Conservation (phyloP, 64 coral and sea anemone species). For the Porites lutea region DNA sequence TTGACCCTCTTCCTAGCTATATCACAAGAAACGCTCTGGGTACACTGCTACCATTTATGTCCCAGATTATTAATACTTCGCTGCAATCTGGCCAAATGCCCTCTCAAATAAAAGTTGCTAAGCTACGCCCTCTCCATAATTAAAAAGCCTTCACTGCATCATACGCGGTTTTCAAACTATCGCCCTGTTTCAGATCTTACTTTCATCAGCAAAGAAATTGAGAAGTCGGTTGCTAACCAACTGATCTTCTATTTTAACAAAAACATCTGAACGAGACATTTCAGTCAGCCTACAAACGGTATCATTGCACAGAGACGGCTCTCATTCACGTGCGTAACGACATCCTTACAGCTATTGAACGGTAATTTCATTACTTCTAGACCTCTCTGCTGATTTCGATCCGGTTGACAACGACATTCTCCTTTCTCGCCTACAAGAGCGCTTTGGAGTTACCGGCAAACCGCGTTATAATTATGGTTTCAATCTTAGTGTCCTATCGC, state of each 20-base stretch:
- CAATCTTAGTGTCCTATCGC: not conserved
- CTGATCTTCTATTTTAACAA: not conserved
- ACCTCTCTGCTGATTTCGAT: slow-evolving; percentile 30
- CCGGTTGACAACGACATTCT: slow-evolving; percentile 27
- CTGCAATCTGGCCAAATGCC: slow-evolving; percentile 13
- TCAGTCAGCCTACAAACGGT: not conserved
- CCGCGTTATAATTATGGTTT: slow-evolving; percentile 1
- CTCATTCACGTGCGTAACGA: not conserved
- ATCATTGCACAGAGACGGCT: not conserved
- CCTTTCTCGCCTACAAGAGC: not conserved
- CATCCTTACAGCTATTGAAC: not conserved
- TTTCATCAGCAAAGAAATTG: slow-evolving; percentile 19
- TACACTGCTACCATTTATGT: slow-evolving; percentile 23
- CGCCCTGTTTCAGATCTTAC: not conserved
- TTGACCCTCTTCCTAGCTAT: slow-evolving; percentile 22
- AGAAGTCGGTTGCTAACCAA: slow-evolving; percentile 7
- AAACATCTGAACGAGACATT: not conserved
- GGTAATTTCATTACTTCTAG: slow-evolving; percentile 10
- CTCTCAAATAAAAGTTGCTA: not conserved
- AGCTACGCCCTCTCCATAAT: not conserved
- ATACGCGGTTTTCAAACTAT: slow-evolving; percentile 3
- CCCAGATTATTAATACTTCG: slow-evolving; percentile 18
- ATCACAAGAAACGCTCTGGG: slow-evolving; percentile 8
- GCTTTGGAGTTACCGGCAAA: slow-evolving; percentile 11
- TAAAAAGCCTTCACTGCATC: slow-evolving; percentile 22